A percentile compares a stretch with the other conserved stretches of the same genome.
These are phyloP conservation scores for Pseudochaenichthys georgianus DNA, from an alignment of 2,797 vertebrate genomes.

Conservation along the genomic window DNA sequence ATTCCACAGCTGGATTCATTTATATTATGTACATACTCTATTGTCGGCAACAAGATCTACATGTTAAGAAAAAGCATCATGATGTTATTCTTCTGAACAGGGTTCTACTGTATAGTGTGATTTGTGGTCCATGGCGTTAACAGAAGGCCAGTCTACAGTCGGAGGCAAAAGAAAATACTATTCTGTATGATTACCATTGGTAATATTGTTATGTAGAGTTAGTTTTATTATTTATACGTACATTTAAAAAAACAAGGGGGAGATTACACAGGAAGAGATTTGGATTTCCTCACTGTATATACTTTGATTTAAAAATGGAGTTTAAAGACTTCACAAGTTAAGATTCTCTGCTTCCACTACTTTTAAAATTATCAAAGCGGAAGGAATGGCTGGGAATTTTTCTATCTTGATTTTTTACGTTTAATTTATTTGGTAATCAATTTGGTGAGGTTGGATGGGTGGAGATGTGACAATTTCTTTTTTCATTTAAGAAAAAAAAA, in stretches of 20 bases:
- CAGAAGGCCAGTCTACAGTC: conserved; percentile 70
- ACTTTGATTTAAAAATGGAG: conserved; percentile 83
- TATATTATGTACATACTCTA: conserved; percentile 84
- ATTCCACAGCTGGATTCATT: conserved; percentile 83
- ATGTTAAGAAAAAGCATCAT: conserved; percentile 84
- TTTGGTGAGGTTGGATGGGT: conserved; percentile 50
- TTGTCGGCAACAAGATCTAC: conserved; percentile 80
- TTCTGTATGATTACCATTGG: conserved; percentile 83
- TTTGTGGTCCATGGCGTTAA: conserved; percentile 80
- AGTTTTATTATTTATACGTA: conserved; percentile 86
- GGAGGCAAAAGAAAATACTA: conserved; percentile 82
- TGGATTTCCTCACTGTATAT: conserved; percentile 84
- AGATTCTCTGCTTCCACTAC: conserved; percentile 82
- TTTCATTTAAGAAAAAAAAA: conserved; percentile 80
- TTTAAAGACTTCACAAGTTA: conserved; percentile 66
- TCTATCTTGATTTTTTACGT: conserved; percentile 84
- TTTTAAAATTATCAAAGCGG: conserved; percentile 77
- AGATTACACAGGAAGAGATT: conserved; percentile 77
- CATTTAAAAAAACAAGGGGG: conserved; percentile 70
- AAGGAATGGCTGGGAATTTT: conserved; percentile 83
- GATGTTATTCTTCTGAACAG: conserved; percentile 85
- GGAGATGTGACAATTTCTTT: conserved; percentile 74
- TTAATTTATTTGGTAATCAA: conserved; percentile 86
- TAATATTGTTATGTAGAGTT: conserved; percentile 86
- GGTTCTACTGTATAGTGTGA: conserved; percentile 86